Base-by-base conservation (phyloP, 30 jellyfish, hydroid and myxozoan genomes). In the Cassiopea xamachana region DNA sequence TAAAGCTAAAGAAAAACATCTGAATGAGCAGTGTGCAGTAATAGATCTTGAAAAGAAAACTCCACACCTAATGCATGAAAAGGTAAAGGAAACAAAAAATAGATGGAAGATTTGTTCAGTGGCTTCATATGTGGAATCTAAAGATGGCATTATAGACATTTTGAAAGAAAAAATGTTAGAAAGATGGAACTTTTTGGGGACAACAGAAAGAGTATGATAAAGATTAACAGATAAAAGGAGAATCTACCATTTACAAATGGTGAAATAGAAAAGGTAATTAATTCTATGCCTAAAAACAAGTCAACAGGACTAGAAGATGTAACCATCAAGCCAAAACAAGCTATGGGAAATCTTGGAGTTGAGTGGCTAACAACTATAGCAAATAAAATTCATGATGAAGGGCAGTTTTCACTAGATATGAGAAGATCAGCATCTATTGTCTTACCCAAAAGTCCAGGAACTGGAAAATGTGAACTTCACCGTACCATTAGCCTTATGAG, bases 401-500 rank as follows among this genome's bases (percentile, higher is more conserved):
- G 89, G 18, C 67, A 61, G 1, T 16, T 60, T 58, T 80, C 89
- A 3, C 79, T 49, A 13, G 80, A 62, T 8, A 9, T 80, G 48
- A 5, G 80, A 13, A 60, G 61, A 61, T 80, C 89, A 48, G 51
- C 55, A 48, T 78, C 51, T 70, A 78, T 78, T 51, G 75, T 76
- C 14, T 27, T 78, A 27, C 89, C 89, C 46, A 80, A 80, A 45
- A 80, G 61, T 7, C 80, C 89, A 9, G 80, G 69, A n/a, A 19
- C 89, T 6, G 61, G 46, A 17, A 77, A 80, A 80, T 61, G 89
- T 62, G 68, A 80, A 46, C 7, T 60, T 2, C 89, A 80, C 49
- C 68, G 88, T 7, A 80, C 89, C 61, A 79, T 79, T n/a, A 79
- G 80, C 80, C 80, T 80, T 10, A 67, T 80, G 89, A 80, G 89